Evolutionary conservation across 2,113 vertebrate genomes (phyloP).

Genomic region (Malaclemys terrapin): DNA sequence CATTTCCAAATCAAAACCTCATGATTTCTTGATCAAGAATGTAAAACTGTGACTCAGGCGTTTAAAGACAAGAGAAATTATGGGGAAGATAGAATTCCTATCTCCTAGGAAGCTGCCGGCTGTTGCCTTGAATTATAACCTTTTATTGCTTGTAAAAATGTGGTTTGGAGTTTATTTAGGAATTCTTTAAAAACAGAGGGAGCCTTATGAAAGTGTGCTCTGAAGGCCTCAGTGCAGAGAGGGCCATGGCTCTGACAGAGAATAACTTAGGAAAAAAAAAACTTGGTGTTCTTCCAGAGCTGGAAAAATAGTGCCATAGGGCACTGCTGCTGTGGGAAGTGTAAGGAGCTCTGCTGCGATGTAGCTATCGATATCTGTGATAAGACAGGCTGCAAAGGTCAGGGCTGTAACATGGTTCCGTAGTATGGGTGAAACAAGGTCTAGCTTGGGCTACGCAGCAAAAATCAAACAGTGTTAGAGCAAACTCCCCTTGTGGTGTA

Average conservation of each 20-base stretch:
- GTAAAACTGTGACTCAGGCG: conserved; percentile 61
- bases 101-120: conserved; percentile 64
- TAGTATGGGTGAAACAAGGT: background rate
- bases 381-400: background rate
- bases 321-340: background rate
- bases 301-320: background rate
- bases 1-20: conserved; percentile 48
- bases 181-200: conserved; percentile 58
- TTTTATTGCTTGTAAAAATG: conserved; percentile 66
- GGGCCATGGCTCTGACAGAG: background rate
- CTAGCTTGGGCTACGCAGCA: background rate
- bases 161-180: conserved; percentile 60
- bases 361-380: background rate
- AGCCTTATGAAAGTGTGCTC: background rate
- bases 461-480: background rate
- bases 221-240: background rate
- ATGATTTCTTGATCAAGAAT: conserved; percentile 33
- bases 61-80: conserved; percentile 67
- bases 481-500: background rate
- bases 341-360: accelerated
- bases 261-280: background rate
- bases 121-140: conserved; percentile 64
- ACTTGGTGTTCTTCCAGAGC: background rate
- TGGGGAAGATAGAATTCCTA: conserved; percentile 61
- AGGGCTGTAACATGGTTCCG: accelerated